phyloP scores from a whole-genome alignment of 2,888 invertebrate genomes.

The Acronicta leporina region DNA sequence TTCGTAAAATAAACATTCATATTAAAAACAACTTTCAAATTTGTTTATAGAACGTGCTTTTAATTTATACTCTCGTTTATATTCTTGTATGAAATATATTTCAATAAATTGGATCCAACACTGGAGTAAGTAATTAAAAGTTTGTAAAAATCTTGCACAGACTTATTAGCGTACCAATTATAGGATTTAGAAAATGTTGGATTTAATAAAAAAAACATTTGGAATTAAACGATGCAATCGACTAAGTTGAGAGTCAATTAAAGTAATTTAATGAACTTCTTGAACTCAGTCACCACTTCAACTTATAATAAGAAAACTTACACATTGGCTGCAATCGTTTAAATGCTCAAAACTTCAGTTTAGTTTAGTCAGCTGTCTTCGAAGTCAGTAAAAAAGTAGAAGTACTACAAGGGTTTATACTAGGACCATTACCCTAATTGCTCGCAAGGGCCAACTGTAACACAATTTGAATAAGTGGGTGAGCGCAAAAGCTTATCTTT shows the following conservation, averaged over 20 bases:
- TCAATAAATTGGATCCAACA: constrained; percentile 1
- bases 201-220: constrained; percentile 10
- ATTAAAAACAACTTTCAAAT: constrained; percentile 9
- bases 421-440: constrained; percentile 54
- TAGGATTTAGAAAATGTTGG: not conserved
- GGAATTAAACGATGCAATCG: constrained; percentile 39
- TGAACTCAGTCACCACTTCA: constrained; percentile 48
- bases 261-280: constrained; percentile 52
- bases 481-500: constrained; percentile 57
- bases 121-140: not conserved
- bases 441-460: constrained; percentile 44
- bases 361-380: constrained; percentile 29
- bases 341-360: constrained; percentile 29
- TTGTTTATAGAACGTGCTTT: constrained; percentile 6
- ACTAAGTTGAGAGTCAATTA: constrained; percentile 44
- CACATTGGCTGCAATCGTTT: constrained; percentile 37
- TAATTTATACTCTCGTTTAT: not conserved
- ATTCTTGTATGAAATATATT: not conserved
- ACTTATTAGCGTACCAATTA: too few species aligned
- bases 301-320: constrained; percentile 59
- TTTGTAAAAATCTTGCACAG: not conserved
- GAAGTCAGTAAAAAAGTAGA: constrained; percentile 27
- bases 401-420: constrained; percentile 35
- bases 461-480: constrained; percentile 56
- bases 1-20: constrained; percentile 13